A percentile compares a stretch with the other conserved stretches of the same genome.
These are phyloP conservation scores for Salmo trutta DNA, from an alignment of 2,797 vertebrate species.

Conservation along the genomic window DNA sequence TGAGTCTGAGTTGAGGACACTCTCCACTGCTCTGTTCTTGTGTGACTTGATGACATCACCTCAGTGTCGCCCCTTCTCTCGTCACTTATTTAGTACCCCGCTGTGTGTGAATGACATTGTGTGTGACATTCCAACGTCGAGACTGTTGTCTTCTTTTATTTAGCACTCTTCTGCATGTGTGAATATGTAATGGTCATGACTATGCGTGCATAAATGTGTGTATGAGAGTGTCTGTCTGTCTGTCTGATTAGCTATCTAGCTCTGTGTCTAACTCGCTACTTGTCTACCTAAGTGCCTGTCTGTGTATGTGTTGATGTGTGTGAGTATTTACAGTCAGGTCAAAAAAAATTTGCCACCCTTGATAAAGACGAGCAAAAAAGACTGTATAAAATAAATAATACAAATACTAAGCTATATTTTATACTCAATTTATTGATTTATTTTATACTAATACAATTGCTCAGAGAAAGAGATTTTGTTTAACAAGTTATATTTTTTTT, in stretches of 20 bases:
- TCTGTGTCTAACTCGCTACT: too few species aligned
- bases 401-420: too few species aligned
- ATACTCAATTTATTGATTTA: too few species aligned
- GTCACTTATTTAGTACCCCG: conserved; percentile 4
- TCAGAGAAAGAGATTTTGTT: too few species aligned
- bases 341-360: too few species aligned
- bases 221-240: neutral
- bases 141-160: neutral
- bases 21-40: neutral
- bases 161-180: neutral
- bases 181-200: neutral
- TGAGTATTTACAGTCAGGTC: too few species aligned
- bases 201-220: neutral
- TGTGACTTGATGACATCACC: conserved; percentile 3
- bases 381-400: too few species aligned
- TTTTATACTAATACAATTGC: too few species aligned
- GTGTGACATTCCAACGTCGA: neutral
- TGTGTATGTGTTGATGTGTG: too few species aligned
- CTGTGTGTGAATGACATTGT: conserved; percentile 5
- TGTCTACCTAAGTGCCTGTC: too few species aligned
- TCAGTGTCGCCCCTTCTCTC: neutral
- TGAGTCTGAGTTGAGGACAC: neutral
- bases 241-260: neutral
- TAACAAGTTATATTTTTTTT: too few species aligned
- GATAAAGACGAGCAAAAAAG: too few species aligned